These are phyloP conservation scores for Leucozona laternaria DNA, from an alignment of 2,888 invertebrate species.

Conservation along the genomic window DNA sequence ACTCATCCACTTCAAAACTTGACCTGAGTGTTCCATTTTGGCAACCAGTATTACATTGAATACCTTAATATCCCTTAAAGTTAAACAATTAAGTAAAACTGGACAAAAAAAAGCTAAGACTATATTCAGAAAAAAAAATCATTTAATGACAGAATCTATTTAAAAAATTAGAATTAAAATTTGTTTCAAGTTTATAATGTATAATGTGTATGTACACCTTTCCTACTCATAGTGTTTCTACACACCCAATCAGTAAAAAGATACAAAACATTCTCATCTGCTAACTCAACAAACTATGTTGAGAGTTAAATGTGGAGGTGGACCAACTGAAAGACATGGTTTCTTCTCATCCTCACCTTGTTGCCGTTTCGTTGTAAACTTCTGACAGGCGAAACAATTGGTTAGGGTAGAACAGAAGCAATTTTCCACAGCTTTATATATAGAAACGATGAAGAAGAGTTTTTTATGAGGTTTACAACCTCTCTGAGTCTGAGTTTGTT, in stretches of 20 bases:
- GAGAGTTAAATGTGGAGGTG: slow-evolving; percentile 13
- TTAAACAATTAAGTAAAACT: too few species aligned
- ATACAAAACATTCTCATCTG: neutral
- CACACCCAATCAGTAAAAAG: neutral
- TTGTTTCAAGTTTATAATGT: too few species aligned
- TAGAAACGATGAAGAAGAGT: slow-evolving; percentile 16
- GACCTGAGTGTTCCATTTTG: too few species aligned
- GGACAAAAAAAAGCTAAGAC: too few species aligned
- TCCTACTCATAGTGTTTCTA: too few species aligned
- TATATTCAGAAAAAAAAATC: too few species aligned
- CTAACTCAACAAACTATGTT: neutral
- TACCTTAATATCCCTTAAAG: too few species aligned
- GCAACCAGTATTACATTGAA: too few species aligned
- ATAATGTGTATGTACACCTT: too few species aligned
- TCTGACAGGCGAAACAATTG: slow-evolving; percentile 20
- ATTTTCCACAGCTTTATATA: neutral
- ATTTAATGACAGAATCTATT: too few species aligned
- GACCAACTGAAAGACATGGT: slow-evolving; percentile 3
- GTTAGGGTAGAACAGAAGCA: neutral
- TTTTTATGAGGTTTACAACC: slow-evolving; percentile 53
- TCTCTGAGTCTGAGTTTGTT: slow-evolving; percentile 1
- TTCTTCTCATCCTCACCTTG: slow-evolving; percentile 42
- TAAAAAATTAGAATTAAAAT: too few species aligned
- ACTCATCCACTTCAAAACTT: too few species aligned
- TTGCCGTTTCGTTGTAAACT: slow-evolving; percentile 12